A percentile compares a stretch with the other conserved stretches of the same genome.
phyloP scores from a whole-genome alignment of 1,140 invertebrate species.

The Marisa cornuarietis region DNA sequence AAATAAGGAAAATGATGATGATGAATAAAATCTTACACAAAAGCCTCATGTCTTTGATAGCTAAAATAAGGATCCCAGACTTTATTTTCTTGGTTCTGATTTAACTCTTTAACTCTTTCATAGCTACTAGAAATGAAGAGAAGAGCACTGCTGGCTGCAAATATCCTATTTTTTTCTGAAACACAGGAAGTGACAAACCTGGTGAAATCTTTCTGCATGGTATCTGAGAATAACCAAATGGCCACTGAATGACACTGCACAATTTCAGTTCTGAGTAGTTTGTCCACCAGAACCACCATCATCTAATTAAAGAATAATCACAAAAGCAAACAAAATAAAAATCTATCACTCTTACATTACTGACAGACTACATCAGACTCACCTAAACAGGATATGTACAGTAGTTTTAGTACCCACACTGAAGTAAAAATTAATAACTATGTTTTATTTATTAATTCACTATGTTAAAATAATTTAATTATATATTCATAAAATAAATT shows the following conservation, averaged over 20 bases:
- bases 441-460: too few species aligned
- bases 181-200: constrained; percentile 70
- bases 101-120: neutral
- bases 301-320: constrained; percentile 72
- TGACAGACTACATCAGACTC: neutral
- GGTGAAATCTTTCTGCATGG: constrained; percentile 93
- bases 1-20: constrained; percentile 24
- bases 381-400: too few species aligned
- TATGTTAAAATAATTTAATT: too few species aligned
- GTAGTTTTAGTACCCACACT: too few species aligned
- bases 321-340: neutral
- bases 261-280: constrained; percentile 96
- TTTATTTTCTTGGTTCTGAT: neutral
- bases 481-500: too few species aligned
- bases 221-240: constrained; percentile 98
- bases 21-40: neutral
- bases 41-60: too few species aligned
- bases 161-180: neutral
- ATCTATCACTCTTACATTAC: too few species aligned
- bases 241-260: constrained; percentile 96
- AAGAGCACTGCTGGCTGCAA: too few species aligned
- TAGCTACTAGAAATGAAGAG: too few species aligned
- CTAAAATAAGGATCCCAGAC: too few species aligned
- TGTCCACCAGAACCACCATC: constrained; percentile 95
- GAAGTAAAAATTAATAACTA: too few species aligned